Evolutionary conservation across 2,113 vertebrate genomes (phyloP).

Genomic region (Pandion haliaetus): DNA sequence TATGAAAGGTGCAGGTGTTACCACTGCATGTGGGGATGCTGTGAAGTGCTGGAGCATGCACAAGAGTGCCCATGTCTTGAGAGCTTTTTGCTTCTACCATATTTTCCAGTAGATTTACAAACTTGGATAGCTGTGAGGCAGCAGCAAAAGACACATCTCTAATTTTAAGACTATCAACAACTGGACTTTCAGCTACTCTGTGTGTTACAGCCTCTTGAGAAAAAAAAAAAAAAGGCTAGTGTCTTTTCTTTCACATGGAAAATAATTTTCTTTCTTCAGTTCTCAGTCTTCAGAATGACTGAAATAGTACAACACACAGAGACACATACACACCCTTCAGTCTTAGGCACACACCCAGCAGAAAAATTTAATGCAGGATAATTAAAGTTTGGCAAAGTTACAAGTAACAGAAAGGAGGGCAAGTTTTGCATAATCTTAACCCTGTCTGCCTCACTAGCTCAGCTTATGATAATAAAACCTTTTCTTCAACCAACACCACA

Average conservation of each 20-base stretch:
- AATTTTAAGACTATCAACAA: neutral
- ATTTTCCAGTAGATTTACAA: neutral
- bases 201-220: neutral
- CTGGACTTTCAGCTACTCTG: neutral
- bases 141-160: neutral
- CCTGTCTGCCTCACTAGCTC: neutral
- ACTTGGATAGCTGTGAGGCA: neutral
- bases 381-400: conserved; percentile 26
- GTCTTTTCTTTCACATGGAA: neutral
- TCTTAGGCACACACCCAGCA: neutral
- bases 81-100: neutral
- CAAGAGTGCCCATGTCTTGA: neutral
- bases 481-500: neutral
- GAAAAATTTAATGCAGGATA: neutral
- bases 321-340: neutral
- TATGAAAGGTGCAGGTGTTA: neutral
- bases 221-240: neutral
- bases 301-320: neutral
- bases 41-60: neutral
- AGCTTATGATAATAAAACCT: neutral
- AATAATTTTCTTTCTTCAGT: accelerated
- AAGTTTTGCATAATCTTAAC: conserved; percentile 25
- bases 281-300: neutral
- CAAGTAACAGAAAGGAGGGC: conserved; percentile 10
- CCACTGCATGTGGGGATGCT: neutral